These are phyloP conservation scores for Emesis furor DNA, from an alignment of 2,888 invertebrate genomes.

Conservation along the genomic window DNA sequence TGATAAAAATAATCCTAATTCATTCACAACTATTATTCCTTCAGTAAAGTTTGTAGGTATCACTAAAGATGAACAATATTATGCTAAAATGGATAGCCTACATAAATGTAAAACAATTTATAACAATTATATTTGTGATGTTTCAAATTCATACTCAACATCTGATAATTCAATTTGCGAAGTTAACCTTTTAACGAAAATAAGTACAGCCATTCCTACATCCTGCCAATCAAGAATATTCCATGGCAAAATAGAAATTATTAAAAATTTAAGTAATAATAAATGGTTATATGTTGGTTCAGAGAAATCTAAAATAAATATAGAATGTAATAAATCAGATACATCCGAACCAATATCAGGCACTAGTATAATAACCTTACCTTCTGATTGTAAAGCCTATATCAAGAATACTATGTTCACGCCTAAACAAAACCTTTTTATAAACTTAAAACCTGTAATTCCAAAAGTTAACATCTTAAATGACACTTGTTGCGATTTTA, in stretches of 20 bases:
- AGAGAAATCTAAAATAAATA: background rate
- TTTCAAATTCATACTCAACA: background rate
- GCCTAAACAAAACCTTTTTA: too few species aligned
- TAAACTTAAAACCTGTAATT: background rate
- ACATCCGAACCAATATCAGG: too few species aligned
- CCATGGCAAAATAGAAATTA: background rate
- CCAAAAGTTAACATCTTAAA: background rate
- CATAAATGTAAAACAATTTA: too few species aligned
- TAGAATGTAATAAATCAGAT: background rate
- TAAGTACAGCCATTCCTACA: background rate
- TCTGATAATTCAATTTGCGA: background rate
- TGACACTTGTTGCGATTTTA: background rate
- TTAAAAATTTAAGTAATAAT: background rate
- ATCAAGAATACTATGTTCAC: background rate
- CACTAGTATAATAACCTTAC: background rate
- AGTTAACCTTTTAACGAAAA: background rate
- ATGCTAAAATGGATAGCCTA: background rate
- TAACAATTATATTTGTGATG: too few species aligned
- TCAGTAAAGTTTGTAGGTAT: background rate
- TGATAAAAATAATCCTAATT: background rate
- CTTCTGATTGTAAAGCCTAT: background rate
- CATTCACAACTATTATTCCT: background rate
- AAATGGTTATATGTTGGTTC: background rate
- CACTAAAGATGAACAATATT: background rate
- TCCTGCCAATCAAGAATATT: background rate